phyloP scores from a whole-genome alignment of 2,888 invertebrate species.

The Smittia sp. region DNA sequence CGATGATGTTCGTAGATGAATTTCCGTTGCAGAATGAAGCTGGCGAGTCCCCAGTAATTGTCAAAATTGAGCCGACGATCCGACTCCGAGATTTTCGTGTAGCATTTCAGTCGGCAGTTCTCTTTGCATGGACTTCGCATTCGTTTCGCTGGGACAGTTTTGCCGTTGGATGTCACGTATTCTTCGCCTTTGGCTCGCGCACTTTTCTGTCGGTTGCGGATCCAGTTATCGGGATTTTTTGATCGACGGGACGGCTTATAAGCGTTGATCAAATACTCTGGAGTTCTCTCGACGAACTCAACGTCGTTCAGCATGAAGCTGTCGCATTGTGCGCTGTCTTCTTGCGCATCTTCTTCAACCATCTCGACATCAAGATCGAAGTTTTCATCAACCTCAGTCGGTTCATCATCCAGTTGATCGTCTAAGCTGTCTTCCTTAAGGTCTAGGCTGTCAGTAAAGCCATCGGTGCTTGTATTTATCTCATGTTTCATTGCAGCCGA shows the following conservation, averaged over 20 bases:
- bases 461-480: too few relatives aligned
- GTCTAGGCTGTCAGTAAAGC: too few relatives aligned
- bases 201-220: background rate
- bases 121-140: background rate
- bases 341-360: too few relatives aligned
- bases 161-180: background rate
- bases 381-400: too few relatives aligned
- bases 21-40: slow-evolving; percentile 10
- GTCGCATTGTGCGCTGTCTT: too few relatives aligned
- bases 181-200: background rate
- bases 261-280: background rate
- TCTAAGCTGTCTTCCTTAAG: too few relatives aligned
- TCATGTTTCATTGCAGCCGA: too few relatives aligned
- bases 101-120: slow-evolving; percentile 4
- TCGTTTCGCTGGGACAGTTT: background rate
- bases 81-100: background rate
- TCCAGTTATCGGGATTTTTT: slow-evolving; percentile 26
- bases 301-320: too few relatives aligned
- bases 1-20: slow-evolving; percentile 9
- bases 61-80: slow-evolving; percentile 9
- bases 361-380: too few relatives aligned
- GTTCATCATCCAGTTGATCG: too few relatives aligned
- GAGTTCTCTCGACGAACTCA: background rate
- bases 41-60: background rate
- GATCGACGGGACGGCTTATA: background rate